Evolutionary conservation across 2,797 vertebrate species (phyloP).

Genomic region (Pangasius sanitwongsei): DNA sequence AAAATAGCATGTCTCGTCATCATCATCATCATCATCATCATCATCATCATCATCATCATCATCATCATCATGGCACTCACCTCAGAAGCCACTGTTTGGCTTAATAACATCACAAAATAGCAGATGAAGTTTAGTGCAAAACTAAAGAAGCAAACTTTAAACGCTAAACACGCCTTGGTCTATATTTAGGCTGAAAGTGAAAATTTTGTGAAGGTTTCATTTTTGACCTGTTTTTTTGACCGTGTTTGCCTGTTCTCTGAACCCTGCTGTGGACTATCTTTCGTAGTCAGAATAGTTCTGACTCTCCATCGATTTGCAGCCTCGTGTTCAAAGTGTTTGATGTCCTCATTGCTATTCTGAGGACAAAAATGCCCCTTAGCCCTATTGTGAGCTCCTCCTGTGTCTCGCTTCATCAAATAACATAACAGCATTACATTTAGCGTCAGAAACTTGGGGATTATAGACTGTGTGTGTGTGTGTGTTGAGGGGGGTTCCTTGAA

Average conservation of each 20-base stretch:
- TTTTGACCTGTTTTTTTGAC: constrained; percentile 19
- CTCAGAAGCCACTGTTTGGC: not conserved
- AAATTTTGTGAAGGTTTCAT: constrained; percentile 11
- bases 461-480: not conserved
- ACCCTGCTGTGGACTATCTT: constrained; percentile 21
- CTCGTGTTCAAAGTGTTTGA: constrained; percentile 17
- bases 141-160: not conserved
- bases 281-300: constrained; percentile 10
- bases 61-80: not conserved
- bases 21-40: not conserved
- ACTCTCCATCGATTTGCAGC: constrained; percentile 29
- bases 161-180: not conserved
- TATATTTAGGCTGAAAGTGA: not conserved
- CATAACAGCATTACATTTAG: constrained; percentile 34
- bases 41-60: too few relatives aligned
- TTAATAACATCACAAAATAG: not conserved
- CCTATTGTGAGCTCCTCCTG: constrained; percentile 34
- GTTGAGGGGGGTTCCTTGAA: not conserved
- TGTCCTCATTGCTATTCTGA: constrained; percentile 39
- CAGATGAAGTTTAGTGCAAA: not conserved
- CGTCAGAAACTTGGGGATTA: constrained; percentile 19
- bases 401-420: constrained; percentile 31
- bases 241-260: constrained; percentile 13
- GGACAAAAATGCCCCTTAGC: constrained; percentile 27
- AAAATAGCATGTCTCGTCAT: not conserved